Conservation (phyloP, 2,797 vertebrate genomes). For the Acanthurus leucopareius region DNA sequence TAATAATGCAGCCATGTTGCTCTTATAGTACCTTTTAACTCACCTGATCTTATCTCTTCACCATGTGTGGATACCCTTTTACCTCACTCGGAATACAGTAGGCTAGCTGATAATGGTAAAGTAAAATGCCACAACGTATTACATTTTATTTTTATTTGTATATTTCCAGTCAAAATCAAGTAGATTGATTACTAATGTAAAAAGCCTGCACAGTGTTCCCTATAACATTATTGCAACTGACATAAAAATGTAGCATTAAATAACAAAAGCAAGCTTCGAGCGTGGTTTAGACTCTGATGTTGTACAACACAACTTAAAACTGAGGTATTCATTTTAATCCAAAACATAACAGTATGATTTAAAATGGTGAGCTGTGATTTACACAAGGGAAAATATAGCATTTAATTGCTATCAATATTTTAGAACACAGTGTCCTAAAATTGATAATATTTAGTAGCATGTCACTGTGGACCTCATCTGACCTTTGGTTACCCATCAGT, state of each 20-base stretch:
- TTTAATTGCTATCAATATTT: neutral
- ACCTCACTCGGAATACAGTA: neutral
- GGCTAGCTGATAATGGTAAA: neutral
- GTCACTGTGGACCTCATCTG: neutral
- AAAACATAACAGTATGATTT: neutral
- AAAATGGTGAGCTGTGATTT: neutral
- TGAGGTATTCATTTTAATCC: neutral
- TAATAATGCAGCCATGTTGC: conserved; percentile 60
- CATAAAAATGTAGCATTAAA: neutral
- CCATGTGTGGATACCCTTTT: neutral
- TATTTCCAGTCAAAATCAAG: neutral
- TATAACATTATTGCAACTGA: neutral
- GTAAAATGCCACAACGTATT: neutral
- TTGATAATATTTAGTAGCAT: neutral
- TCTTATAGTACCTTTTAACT: conserved; percentile 56
- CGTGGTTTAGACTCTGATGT: too few species aligned
- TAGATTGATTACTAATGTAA: neutral
- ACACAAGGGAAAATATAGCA: neutral
- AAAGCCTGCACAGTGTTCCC: neutral
- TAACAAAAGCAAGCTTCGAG: neutral
- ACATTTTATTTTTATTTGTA: neutral
- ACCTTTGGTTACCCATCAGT: neutral
- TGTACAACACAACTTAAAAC: neutral
- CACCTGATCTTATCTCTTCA: conserved; percentile 38
- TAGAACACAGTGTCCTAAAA: neutral